Evolutionary conservation across 2,113 vertebrate species (phyloP).

Genomic region (Seriola quinqueradiata): DNA sequence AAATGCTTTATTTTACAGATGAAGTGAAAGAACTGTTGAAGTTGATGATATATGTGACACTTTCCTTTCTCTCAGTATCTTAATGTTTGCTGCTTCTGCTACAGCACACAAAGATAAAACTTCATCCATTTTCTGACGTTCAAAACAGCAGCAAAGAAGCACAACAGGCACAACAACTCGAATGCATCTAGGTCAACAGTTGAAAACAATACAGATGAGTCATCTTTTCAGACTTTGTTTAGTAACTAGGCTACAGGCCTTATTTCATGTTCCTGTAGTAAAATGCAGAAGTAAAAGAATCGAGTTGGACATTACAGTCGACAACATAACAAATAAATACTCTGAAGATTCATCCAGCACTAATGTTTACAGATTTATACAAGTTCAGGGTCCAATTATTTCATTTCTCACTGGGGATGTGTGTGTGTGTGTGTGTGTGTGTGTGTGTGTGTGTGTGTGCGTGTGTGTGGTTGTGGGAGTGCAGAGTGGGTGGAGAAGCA

Average conservation of each 20-base stretch:
- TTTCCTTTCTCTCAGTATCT: neutral
- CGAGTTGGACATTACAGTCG: neutral
- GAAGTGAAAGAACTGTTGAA: neutral
- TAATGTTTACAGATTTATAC: conserved; percentile 18
- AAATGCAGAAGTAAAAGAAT: neutral
- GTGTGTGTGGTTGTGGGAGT: conserved; percentile 4
- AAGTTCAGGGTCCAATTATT: conserved; percentile 53
- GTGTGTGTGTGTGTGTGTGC: neutral
- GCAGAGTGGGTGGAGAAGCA: conserved; percentile 43
- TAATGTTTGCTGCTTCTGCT: neutral
- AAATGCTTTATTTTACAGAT: neutral
- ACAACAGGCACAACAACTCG: neutral
- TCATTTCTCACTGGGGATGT: neutral
- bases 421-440: conserved; percentile 15
- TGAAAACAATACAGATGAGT: conserved; percentile 37
- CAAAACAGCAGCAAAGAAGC: neutral
- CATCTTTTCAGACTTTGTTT: conserved; percentile 40
- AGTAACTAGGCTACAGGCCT: conserved; percentile 5
- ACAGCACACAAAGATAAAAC: neutral
- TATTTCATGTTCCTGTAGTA: neutral
- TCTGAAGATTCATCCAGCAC: neutral
- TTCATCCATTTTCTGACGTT: neutral
- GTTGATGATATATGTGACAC: neutral
- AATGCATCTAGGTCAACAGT: conserved; percentile 52
- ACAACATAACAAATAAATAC: neutral